phyloP scores from a whole-genome alignment of 2,113 vertebrate genomes.

The Embiotoca jacksoni region DNA sequence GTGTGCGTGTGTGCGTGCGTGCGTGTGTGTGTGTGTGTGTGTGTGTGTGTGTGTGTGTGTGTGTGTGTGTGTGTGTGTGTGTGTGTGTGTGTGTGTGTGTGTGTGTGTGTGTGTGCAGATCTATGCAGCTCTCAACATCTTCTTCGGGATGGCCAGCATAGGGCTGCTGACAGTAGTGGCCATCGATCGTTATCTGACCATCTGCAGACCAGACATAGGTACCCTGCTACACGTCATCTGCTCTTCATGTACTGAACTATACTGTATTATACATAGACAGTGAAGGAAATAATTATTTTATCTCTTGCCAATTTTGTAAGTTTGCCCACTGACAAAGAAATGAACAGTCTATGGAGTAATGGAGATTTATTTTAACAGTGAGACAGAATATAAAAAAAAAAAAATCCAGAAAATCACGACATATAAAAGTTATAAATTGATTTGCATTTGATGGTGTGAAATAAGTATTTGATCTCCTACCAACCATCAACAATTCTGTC shows the following conservation, averaged over 20 bases:
- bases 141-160: constrained; percentile 99
- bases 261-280: background rate
- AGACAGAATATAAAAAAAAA: too few relatives aligned
- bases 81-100: background rate
- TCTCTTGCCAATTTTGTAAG: too few relatives aligned
- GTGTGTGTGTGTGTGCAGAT: constrained; percentile 84
- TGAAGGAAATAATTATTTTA: too few relatives aligned
- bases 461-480: too few relatives aligned
- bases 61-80: constrained; percentile 56
- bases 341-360: too few relatives aligned
- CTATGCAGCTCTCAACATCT: constrained; percentile 97
- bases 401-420: too few relatives aligned
- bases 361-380: too few relatives aligned
- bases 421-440: too few relatives aligned
- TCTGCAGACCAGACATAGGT: constrained; percentile 94
- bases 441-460: too few relatives aligned
- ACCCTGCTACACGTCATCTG: constrained; percentile 37
- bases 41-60: constrained; percentile 21
- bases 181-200: constrained; percentile 92
- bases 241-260: background rate
- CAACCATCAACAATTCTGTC: too few relatives aligned
- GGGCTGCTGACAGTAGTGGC: constrained; percentile 95
- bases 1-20: too few relatives aligned
- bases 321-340: too few relatives aligned
- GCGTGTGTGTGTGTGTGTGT: background rate